A percentile compares a stretch with the other conserved stretches of the same genome.
phyloP scores from a whole-genome alignment of 1,140 invertebrate genomes.

The Gerris buenoi region DNA sequence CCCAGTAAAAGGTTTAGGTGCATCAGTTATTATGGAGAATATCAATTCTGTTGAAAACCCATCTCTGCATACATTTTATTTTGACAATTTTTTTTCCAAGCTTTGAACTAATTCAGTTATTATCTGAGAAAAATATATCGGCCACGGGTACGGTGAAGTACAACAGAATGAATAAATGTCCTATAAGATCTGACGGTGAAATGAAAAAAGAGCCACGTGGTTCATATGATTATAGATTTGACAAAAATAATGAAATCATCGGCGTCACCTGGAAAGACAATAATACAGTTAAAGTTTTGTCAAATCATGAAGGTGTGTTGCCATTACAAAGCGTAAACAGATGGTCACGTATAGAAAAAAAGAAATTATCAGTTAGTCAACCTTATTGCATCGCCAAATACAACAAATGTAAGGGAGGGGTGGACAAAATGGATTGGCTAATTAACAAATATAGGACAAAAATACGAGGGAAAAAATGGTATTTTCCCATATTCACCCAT shows the following conservation, averaged over 20 bases:
- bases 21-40: constrained; percentile 9
- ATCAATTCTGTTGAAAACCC: constrained; percentile 2
- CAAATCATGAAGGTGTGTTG: constrained; percentile 16
- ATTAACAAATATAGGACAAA: constrained; percentile 13
- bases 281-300: constrained; percentile 15
- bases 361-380: constrained; percentile 14
- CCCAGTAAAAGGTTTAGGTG: constrained; percentile 6
- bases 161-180: constrained; percentile 11
- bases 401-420: constrained; percentile 17
- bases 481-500: constrained; percentile 15
- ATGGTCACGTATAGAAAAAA: constrained; percentile 16
- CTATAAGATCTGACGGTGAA: constrained; percentile 3
- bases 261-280: constrained; percentile 19
- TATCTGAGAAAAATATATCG: neutral
- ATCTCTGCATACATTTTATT: constrained; percentile 22
- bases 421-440: constrained; percentile 16
- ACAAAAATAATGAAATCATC: constrained; percentile 3
- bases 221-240: constrained; percentile 9
- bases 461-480: constrained; percentile 17
- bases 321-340: constrained; percentile 15
- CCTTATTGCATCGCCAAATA: constrained; percentile 17
- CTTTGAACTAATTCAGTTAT: neutral
- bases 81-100: constrained; percentile 25
- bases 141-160: constrained; percentile 9
- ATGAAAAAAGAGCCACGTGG: constrained; percentile 6